Base-by-base conservation (phyloP, 2,113 vertebrate genomes). In the Zapornia atra region DNA sequence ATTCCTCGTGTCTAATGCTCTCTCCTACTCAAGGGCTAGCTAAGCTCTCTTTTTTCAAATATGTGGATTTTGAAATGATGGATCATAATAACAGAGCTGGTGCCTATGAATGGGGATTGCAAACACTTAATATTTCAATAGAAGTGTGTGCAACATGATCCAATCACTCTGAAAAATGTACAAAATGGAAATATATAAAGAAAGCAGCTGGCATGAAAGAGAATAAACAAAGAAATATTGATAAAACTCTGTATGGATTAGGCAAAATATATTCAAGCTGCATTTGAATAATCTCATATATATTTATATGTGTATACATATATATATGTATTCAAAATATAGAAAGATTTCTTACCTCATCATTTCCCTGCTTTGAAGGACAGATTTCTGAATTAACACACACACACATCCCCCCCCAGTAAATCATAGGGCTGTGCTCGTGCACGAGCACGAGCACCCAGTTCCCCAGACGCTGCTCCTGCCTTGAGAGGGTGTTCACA, bases 51-150 rank as follows among this genome's bases (percentile, higher is more conserved):
- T 96, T 98, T 96, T 81, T 97, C 92, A 97, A 94, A 97, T 91
- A 89, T 91, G 95, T 96, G 95, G 95, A 94, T 97, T 98, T 97
- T 92, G 94, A 97, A 98, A 98, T 98, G 98, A 98, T 98, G 98
- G 96, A 98, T 98, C 97, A 97, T 98, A 98, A 98, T 96, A 97
- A 97, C 93, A 97, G 97, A 96, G 90, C 94, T 93, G 82, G 56
- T 95, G 92, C 46, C 17, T 97, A 96, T 95, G 95, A 94, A 98
- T 97, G 96, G 59, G 73, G 96, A 97, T 94, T 97, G 96, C 95
- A 94, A 97, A 95, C 96, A 97, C 97, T 98, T 98, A 98, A 98
- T 98, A 98, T 98, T 98, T 98, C 98, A 98, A 97, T 85, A 97
- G 95, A 97, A 98, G 83, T 97, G 89, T 97, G 94, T 96, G 96